Evolutionary conservation across 2,113 vertebrate species (phyloP).

Genomic region (Macrotis lagotis): DNA sequence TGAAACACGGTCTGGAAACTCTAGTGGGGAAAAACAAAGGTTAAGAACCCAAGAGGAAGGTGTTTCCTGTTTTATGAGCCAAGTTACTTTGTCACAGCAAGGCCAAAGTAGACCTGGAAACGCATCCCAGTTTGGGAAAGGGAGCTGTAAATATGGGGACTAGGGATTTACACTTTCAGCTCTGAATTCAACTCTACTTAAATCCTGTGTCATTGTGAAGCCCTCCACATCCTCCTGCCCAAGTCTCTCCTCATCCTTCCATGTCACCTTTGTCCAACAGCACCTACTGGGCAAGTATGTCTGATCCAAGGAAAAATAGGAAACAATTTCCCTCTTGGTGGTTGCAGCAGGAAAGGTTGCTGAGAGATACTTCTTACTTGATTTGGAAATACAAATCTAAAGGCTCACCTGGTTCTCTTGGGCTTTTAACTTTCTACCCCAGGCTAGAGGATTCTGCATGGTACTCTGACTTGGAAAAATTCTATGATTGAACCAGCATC

Average conservation of each 20-base stretch:
- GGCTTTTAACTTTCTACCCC: neutral
- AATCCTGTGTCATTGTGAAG: neutral
- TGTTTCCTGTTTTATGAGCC: constrained; percentile 37
- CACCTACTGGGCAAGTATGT: neutral
- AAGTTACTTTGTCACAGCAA: neutral
- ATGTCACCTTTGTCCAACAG: neutral
- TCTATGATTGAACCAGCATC: neutral
- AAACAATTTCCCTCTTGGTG: neutral
- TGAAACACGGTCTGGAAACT: neutral
- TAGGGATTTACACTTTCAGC: neutral
- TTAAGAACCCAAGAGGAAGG: constrained; percentile 58
- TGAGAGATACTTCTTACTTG: constrained; percentile 15
- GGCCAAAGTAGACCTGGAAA: neutral
- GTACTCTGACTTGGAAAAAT: constrained; percentile 23
- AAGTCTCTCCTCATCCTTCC: neutral
- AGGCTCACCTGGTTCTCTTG: neutral
- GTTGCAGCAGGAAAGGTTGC: constrained; percentile 8
- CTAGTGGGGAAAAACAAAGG: neutral
- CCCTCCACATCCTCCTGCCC: neutral
- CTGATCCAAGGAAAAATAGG: constrained; percentile 21
- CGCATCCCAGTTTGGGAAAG: neutral
- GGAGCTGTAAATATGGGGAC: neutral
- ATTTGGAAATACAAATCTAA: constrained; percentile 34
- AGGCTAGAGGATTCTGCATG: constrained; percentile 20
- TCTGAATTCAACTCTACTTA: neutral